Evolutionary conservation across 2,888 invertebrate species (phyloP), one percentile per base, ranked within the genome.

Genomic region (Caenorhabditis becei): DNA sequence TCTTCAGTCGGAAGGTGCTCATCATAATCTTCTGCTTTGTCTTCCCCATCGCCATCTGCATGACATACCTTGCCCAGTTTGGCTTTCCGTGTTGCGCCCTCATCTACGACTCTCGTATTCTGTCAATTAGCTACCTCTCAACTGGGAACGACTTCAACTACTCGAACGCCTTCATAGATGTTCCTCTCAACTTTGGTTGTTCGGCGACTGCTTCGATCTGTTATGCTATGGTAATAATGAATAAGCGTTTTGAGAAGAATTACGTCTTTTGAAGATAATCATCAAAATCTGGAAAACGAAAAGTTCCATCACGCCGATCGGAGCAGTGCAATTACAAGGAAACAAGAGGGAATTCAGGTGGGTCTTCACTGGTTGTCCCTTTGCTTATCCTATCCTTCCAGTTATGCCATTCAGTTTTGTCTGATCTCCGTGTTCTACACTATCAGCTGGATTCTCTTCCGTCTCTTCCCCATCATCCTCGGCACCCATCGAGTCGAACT

Each of bases 351-450:
- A 53, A 32, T 58, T 49, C 47, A 41, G 32, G 62, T 62, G 14
- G 44, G 69, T 58, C 7, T n/a, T n/a, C 26, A 56, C 20, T 20
- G 18, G 24, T 41, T 23, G 44, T 26, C 51, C 11, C 24, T 11
- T 26, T 23, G 24, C 20, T 8, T 23, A 14, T 2, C 7, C 41
- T 7, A 51, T 10, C 51, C 10, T 32, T 69, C 35, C 59, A 83
- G 83, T 44, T 83, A 81, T 49, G 83, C 83, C 16, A 62, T 75
- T 7, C 83, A 83, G 44, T 83, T 83, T 58, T 72, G 71, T 23
- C 63, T 77, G 7, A 83, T 83, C 37, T 66, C 81, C 14, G 14
- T 75, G 0, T 81, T 83, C 51, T 83, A 83, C 65, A 69, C 77
- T 1, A 71, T 79, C 24, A 59, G 79, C 11, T 83, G 83, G 83